Percentiles rank a stretch among this genome's conserved stretches.
These are phyloP conservation scores for Tapirus indicus DNA, from an alignment of 2,797 vertebrate species.

Conservation along the genomic window DNA sequence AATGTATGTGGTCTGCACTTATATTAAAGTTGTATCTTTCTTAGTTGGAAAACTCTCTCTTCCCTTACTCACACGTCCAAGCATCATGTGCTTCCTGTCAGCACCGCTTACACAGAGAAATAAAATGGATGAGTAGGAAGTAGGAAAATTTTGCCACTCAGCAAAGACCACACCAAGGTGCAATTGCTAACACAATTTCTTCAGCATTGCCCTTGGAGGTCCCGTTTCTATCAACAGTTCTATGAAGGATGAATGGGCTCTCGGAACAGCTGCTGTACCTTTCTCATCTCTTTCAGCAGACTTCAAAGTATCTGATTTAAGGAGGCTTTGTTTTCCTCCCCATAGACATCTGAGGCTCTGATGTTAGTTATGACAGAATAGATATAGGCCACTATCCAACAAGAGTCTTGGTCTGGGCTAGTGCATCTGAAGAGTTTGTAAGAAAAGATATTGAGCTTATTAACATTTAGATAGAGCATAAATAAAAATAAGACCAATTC, in stretches of 20 bases:
- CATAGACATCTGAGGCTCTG: not conserved
- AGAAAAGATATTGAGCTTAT: not conserved
- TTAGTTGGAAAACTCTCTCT: constrained; percentile 9
- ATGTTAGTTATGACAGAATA: not conserved
- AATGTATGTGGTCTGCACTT: not conserved
- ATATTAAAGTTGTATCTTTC: not conserved
- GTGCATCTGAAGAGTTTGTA: not conserved
- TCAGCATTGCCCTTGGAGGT: not conserved
- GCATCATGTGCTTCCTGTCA: constrained; percentile 41
- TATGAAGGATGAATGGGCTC: not conserved
- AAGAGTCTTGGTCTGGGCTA: not conserved
- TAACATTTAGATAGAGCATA: not conserved
- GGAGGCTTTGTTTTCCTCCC: constrained; percentile 15
- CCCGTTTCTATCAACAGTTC: not conserved
- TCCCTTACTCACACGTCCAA: not conserved
- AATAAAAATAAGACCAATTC: not conserved
- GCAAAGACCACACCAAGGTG: not conserved
- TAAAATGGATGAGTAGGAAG: not conserved
- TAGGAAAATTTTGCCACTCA: not conserved
- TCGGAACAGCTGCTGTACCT: not conserved
- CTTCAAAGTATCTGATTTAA: not conserved
- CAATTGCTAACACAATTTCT: not conserved
- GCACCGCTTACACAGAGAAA: not conserved
- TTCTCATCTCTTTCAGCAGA: not conserved
- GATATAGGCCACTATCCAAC: not conserved